Percentiles rank a stretch among this genome's conserved stretches.
These are phyloP conservation scores for Merops nubicus DNA, from an alignment of 2,113 vertebrate species.

Conservation along the genomic window DNA sequence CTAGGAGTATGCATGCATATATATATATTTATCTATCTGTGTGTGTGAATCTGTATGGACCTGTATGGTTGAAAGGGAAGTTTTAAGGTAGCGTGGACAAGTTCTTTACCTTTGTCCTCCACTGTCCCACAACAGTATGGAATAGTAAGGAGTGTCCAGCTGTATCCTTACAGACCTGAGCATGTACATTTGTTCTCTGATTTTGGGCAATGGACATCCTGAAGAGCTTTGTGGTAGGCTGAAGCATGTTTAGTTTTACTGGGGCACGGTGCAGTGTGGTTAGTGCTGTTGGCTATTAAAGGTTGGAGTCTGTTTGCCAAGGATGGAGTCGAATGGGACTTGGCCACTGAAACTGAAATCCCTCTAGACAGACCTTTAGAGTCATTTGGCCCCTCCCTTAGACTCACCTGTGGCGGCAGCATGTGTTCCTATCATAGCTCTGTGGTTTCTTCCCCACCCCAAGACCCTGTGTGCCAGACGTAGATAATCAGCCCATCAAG, in stretches of 20 bases:
- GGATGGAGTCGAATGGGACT: neutral
- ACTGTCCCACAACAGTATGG: neutral
- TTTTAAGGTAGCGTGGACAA: neutral
- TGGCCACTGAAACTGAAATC: neutral
- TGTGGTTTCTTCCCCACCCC: neutral
- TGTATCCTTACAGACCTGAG: neutral
- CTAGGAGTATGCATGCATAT: neutral
- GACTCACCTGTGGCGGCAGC: rapidly evolving
- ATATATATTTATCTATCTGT: neutral
- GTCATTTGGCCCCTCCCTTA: neutral
- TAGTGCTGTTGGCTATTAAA: neutral
- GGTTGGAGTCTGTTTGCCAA: neutral
- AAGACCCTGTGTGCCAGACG: neutral
- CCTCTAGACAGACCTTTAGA: neutral
- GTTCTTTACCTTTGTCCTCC: neutral
- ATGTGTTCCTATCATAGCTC: neutral
- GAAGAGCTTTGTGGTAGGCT: neutral
- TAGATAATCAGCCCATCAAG: neutral
- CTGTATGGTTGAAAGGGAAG: neutral
- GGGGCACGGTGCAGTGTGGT: neutral
- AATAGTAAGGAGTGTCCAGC: neutral
- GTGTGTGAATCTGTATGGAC: neutral
- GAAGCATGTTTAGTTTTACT: neutral
- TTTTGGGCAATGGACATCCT: neutral
- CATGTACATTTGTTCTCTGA: neutral